Evolutionary conservation across 2,113 vertebrate species (phyloP), one percentile per base, ranked within the genome.

Genomic region (Centropristis striata): DNA sequence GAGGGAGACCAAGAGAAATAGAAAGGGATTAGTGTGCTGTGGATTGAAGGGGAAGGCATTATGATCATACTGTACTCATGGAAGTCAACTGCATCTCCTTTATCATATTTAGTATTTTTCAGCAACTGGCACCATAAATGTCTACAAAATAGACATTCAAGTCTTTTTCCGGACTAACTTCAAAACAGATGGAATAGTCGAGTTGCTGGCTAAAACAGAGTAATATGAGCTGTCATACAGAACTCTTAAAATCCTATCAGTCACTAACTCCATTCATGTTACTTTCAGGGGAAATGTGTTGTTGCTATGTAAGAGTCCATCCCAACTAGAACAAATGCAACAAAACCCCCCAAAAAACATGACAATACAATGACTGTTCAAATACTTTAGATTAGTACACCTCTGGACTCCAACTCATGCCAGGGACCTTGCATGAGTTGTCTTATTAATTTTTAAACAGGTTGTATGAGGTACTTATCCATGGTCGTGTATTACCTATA

Each of bases 381-480:
- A 71, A 76, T 65, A 50, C 36, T n/a, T n/a, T n/a, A n/a, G n/a
- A n/a, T n/a, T n/a, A n/a, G n/a, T n/a, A n/a, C n/a, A n/a, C n/a
- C 20, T 63, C 36, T 39, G 5, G 76, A 59, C 61, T 72, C 27
- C 67, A 64, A 28, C 55, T 18, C 36, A 23, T 47, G 10, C 20
- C 11, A 23, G 28, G 64, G 37, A 63, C 6, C 23, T 23, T 13
- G n/a, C 23, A 16, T 46, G 21, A 3, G 57, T 15, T 20, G 25
- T 44, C 49, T 13, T 41, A 49, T 46, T 54, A 10, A 55, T 14
- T 74, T 46, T 44, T 11, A 2, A 42, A 46, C n/a, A n/a, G n/a
- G n/a, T n/a, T n/a, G n/a, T n/a, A n/a, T n/a, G n/a, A n/a, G n/a
- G n/a, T n/a, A n/a, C n/a, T n/a, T n/a, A n/a, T n/a, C n/a, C n/a